Conservation (phyloP, 2,888 invertebrate species). For the Odontocerum albicorne region DNA sequence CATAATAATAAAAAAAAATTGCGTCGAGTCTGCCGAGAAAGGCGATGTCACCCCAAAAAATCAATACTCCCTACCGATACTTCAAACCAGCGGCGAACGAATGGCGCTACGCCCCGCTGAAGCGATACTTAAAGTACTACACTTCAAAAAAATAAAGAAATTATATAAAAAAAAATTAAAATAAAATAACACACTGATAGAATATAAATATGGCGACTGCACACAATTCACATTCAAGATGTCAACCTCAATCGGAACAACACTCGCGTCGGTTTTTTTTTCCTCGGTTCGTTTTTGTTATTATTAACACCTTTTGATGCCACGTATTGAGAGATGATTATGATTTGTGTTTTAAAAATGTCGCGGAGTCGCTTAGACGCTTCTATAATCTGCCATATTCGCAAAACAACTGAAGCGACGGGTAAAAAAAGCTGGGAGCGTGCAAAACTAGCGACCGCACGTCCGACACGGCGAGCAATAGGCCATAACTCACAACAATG, state of each 20-base stretch:
- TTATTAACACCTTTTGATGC: not conserved
- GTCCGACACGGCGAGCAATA: conserved; percentile 5
- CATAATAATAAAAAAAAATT: not conserved
- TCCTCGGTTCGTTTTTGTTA: too few relatives aligned
- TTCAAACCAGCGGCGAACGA: conserved; percentile 10
- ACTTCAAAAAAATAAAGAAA: too few relatives aligned
- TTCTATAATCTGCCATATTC: conserved; percentile 7
- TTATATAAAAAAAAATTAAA: too few relatives aligned
- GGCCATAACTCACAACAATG: conserved; percentile 20
- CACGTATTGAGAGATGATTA: not conserved
- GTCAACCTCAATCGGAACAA: too few relatives aligned
- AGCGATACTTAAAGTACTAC: too few relatives aligned
- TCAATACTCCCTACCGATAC: conserved; percentile 22
- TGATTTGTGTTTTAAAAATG: not conserved
- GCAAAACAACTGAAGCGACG: conserved; percentile 15
- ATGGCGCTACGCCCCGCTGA: conserved; percentile 17
- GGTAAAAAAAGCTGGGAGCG: not conserved
- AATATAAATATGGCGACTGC: too few relatives aligned
- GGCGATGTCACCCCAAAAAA: conserved; percentile 22
- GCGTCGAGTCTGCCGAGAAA: conserved; percentile 10
- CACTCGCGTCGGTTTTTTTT: too few relatives aligned
- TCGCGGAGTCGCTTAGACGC: conserved; percentile 11
- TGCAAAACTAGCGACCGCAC: conserved; percentile 19
- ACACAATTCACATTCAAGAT: too few relatives aligned
- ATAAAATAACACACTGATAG: too few relatives aligned